Evolutionary conservation across 2,113 vertebrate genomes (phyloP).

Genomic region (Tachuris rubrigastra): DNA sequence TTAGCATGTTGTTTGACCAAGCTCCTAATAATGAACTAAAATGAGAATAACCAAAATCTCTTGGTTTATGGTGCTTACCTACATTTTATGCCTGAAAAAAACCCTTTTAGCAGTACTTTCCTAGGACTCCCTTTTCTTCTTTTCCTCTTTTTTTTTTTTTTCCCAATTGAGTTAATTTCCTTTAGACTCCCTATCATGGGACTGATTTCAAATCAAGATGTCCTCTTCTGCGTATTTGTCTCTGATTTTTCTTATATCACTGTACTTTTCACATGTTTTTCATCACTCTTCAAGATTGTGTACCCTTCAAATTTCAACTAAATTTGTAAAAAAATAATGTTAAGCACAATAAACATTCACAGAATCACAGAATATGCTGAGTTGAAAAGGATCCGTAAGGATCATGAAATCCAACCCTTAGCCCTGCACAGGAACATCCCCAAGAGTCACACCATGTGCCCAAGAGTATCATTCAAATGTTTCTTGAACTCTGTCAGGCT

Average conservation of each 20-base stretch:
- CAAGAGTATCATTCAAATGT: neutral
- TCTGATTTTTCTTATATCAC: neutral
- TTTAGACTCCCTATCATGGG: neutral
- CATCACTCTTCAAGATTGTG: neutral
- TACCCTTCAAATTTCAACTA: neutral
- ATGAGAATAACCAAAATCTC: neutral
- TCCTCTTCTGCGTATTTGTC: neutral
- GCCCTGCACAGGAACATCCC: neutral
- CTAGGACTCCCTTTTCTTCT: rapidly evolving
- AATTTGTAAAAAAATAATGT: neutral
- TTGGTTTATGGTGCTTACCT: neutral
- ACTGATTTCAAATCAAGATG: neutral
- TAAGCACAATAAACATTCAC: neutral
- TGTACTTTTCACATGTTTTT: neutral
- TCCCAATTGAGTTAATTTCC: neutral
- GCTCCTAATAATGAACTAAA: neutral
- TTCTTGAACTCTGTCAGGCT: neutral
- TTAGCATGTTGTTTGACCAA: neutral
- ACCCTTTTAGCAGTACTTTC: neutral
- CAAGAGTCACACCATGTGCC: neutral
- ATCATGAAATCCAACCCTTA: neutral
- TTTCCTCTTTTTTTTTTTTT: neutral
- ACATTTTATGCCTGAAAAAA: neutral
- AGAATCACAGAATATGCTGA: neutral
- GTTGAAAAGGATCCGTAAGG: neutral